A percentile compares a stretch with the other conserved stretches of the same genome.
Evolutionary conservation across 2,888 invertebrate genomes (phyloP).

Genomic region (Pristionchus entomophagus): DNA sequence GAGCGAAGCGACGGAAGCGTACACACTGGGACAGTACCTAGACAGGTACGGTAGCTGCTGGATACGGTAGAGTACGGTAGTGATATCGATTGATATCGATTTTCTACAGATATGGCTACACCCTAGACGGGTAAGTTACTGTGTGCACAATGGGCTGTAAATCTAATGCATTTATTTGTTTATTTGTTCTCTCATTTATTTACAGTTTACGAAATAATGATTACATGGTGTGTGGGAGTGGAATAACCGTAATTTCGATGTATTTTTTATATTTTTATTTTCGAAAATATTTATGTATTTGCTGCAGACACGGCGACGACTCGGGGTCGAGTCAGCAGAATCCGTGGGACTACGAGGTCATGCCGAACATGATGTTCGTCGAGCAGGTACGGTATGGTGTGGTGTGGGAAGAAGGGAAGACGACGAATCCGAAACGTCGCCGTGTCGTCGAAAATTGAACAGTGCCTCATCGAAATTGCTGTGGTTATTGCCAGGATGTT

Average conservation of each 20-base stretch:
- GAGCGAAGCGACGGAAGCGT: slow-evolving; percentile 70
- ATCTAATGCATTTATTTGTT: background rate
- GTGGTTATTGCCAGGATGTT: background rate
- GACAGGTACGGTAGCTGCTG: too few relatives aligned
- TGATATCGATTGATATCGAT: slow-evolving; percentile 18
- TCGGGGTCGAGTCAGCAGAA: slow-evolving; percentile 49
- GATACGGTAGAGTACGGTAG: slow-evolving; percentile 32
- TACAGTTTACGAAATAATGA: background rate
- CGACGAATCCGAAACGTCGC: slow-evolving; percentile 10
- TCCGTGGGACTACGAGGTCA: slow-evolving; percentile 74
- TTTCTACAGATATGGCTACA: background rate
- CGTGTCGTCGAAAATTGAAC: background rate
- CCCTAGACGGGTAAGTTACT: background rate
- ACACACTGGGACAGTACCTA: slow-evolving; percentile 45
- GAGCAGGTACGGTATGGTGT: slow-evolving; percentile 63
- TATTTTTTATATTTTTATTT: slow-evolving; percentile 5
- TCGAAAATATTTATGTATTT: background rate
- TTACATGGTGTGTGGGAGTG: background rate
- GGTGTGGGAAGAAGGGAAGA: background rate
- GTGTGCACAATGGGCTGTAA: background rate
- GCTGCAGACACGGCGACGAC: slow-evolving; percentile 12
- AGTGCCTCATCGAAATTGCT: background rate
- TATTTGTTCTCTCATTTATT: background rate
- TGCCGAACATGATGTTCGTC: slow-evolving; percentile 68
- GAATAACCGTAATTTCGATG: background rate